Evolutionary conservation across 2,797 vertebrate genomes (phyloP).

Genomic region (Hydrophis major): DNA sequence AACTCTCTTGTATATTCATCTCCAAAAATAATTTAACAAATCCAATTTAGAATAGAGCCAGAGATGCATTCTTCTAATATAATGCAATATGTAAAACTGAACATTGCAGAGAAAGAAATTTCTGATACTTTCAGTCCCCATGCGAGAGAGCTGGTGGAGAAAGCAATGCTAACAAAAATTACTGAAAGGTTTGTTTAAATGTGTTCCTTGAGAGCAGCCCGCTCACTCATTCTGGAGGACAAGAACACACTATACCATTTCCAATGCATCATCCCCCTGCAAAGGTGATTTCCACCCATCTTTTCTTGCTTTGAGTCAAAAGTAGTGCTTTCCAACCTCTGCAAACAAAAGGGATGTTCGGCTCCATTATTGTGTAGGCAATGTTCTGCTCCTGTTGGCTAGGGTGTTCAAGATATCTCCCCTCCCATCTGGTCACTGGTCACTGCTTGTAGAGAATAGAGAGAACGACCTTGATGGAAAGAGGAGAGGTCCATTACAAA

Average conservation of each 20-base stretch:
- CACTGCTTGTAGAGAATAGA: background rate
- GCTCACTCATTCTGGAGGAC: background rate
- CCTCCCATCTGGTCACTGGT: background rate
- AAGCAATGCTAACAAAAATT: background rate
- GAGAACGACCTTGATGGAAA: background rate
- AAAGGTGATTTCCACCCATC: background rate
- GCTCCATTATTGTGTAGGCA: background rate
- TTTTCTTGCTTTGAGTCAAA: background rate
- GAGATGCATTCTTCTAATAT: background rate
- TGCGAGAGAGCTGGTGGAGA: background rate
- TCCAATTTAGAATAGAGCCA: background rate
- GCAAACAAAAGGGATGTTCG: background rate
- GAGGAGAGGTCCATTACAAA: background rate
- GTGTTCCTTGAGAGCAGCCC: background rate
- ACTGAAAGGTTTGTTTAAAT: background rate
- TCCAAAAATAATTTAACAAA: background rate
- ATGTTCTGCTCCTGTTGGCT: background rate
- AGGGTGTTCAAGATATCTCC: background rate
- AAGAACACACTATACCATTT: background rate
- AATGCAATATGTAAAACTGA: background rate
- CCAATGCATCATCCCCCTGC: background rate
- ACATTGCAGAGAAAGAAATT: background rate
- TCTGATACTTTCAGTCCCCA: background rate
- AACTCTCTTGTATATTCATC: background rate
- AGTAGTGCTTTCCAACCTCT: background rate